These are phyloP conservation scores for Drosophila punjabiensis DNA, from an alignment of 1,140 invertebrate species.

Conservation along the genomic window DNA sequence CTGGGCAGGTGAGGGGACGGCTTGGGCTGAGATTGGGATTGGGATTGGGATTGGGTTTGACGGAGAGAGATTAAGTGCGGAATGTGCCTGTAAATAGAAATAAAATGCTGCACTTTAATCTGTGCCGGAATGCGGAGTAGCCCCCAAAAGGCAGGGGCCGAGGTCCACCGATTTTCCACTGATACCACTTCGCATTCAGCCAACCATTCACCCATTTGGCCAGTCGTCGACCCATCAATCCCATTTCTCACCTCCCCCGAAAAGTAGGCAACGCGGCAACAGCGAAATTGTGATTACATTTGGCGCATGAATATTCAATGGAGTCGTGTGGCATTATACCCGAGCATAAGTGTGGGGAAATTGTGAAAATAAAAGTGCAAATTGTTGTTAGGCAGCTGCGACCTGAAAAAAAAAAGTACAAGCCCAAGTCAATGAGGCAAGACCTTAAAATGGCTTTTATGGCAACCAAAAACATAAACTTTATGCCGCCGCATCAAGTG, in stretches of 20 bases:
- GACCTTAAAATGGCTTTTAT: slow-evolving; percentile 23
- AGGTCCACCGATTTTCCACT: not conserved
- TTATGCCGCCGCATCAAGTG: slow-evolving; percentile 8
- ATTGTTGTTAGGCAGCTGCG: slow-evolving; percentile 19
- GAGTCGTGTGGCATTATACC: not conserved
- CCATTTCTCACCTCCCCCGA: not conserved
- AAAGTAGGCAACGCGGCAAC: slow-evolving; percentile 1
- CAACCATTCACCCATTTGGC: slow-evolving; percentile 5
- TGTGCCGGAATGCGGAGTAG: slow-evolving; percentile 12
- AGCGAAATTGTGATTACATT: slow-evolving; percentile 44
- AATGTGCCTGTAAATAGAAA: slow-evolving; percentile 34
- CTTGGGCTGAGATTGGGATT: not conserved
- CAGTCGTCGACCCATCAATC: slow-evolving; percentile 9
- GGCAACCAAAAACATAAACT: slow-evolving; percentile 9
- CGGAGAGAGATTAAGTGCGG: slow-evolving; percentile 20
- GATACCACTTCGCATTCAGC: not conserved
- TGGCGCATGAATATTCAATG: slow-evolving; percentile 71
- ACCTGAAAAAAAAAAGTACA: not conserved
- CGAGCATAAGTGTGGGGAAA: no score
- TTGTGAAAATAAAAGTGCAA: slow-evolving; percentile 34
- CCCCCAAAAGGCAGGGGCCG: not conserved
- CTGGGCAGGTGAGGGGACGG: slow-evolving; percentile 21
- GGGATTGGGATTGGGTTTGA: not conserved
- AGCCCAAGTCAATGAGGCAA: slow-evolving; percentile 14
- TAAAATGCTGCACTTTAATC: slow-evolving; percentile 42